These are phyloP conservation scores for Leptocoma aspasia DNA, from an alignment of 2,113 vertebrate species.

Conservation along the genomic window DNA sequence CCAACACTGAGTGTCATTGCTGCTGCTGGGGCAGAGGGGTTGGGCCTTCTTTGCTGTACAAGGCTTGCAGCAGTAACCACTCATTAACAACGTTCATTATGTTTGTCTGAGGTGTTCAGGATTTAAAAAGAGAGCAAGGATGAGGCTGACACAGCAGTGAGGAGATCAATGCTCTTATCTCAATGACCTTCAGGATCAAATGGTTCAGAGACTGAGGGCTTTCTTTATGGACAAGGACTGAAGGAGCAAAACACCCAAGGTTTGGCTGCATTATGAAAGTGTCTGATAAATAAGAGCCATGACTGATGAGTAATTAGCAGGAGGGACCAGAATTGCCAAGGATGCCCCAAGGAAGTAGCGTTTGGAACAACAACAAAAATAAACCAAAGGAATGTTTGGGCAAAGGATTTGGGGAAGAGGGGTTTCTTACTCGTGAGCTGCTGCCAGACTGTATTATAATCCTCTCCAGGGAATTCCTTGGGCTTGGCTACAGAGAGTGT, in stretches of 20 bases:
- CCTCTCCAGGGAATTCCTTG: not conserved
- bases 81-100: not conserved
- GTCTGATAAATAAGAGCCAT: not conserved
- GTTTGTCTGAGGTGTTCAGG: not conserved
- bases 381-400: not conserved
- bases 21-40: not conserved
- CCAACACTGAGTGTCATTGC: not conserved
- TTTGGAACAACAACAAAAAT: conserved; percentile 9
- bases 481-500: not conserved
- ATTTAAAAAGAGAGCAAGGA: not conserved
- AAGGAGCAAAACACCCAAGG: not conserved
- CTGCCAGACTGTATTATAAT: not conserved
- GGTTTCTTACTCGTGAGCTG: not conserved
- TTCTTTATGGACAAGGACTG: not conserved
- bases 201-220: not conserved
- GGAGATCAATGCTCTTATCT: not conserved
- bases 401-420: not conserved
- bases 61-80: not conserved
- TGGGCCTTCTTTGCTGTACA: not conserved
- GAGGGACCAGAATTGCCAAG: not conserved
- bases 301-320: not conserved
- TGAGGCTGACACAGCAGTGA: not conserved
- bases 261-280: not conserved
- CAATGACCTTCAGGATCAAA: not conserved
- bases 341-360: not conserved